phyloP scores from a whole-genome alignment of 2,888 invertebrate genomes.

The Mythimna pallens region DNA sequence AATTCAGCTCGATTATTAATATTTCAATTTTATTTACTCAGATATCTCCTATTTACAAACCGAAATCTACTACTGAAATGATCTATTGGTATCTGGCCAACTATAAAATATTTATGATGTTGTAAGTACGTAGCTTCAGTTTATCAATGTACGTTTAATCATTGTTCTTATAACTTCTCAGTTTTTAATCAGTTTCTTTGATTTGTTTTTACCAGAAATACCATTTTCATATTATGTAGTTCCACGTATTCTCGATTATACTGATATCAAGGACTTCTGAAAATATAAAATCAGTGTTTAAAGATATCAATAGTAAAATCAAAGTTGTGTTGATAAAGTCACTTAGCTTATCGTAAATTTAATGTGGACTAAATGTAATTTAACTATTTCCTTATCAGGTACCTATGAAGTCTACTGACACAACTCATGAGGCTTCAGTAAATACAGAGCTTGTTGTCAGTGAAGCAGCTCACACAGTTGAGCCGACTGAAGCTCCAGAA shows the following conservation, averaged over 20 bases:
- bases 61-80: slow-evolving; percentile 31
- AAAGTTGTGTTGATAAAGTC: slow-evolving; percentile 32
- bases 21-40: slow-evolving; percentile 38
- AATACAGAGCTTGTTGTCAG: slow-evolving; percentile 55
- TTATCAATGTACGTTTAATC: slow-evolving; percentile 6
- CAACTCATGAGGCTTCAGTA: slow-evolving; percentile 52
- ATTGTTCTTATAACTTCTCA: slow-evolving; percentile 12
- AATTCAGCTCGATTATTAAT: slow-evolving; percentile 28
- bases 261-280: slow-evolving; percentile 19
- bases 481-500: slow-evolving; percentile 56
- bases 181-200: slow-evolving; percentile 13
- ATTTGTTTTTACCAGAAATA: slow-evolving; percentile 13
- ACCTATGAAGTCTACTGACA: slow-evolving; percentile 69
- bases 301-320: slow-evolving; percentile 54
- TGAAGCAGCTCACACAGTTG: slow-evolving; percentile 34
- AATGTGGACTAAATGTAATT: slow-evolving; percentile 35
- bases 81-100: slow-evolving; percentile 28
- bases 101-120: slow-evolving; percentile 24
- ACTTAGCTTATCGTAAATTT: slow-evolving; percentile 43
- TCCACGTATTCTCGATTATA: slow-evolving; percentile 27
- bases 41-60: slow-evolving; percentile 33
- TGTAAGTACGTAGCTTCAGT: slow-evolving; percentile 50
- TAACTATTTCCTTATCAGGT: slow-evolving; percentile 53
- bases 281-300: slow-evolving; percentile 40
- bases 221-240: slow-evolving; percentile 11